Percentiles rank a stretch among this genome's conserved stretches.
Evolutionary conservation across 2,797 vertebrate genomes (phyloP).

Genomic region (Sardinella longiceps): DNA sequence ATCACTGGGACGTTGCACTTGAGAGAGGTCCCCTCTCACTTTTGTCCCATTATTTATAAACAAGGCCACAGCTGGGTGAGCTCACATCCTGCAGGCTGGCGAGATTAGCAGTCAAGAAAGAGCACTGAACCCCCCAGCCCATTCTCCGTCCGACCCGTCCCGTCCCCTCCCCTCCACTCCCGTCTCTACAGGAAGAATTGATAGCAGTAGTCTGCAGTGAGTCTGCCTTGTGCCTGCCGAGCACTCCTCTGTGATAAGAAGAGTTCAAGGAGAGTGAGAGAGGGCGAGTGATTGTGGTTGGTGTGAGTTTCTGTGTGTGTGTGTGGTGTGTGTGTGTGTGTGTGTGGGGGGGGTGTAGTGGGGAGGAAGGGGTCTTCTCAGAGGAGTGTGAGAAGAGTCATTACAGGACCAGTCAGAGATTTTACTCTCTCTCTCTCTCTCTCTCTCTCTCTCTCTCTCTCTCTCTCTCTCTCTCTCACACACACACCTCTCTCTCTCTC

Average conservation of each 20-base stretch:
- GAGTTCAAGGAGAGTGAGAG: not conserved
- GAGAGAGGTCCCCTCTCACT: conserved; percentile 30
- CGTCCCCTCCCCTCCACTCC: too few relatives aligned
- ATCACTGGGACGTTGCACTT: conserved; percentile 5
- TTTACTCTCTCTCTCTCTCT: not conserved
- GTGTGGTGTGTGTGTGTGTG: not conserved
- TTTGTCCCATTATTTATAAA: conserved; percentile 51
- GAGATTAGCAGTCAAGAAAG: conserved; percentile 39
- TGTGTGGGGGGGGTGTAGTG: not conserved
- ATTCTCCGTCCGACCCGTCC: not conserved
- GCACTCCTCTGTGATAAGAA: not conserved
- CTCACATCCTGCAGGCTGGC: conserved; percentile 50
- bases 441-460: too few relatives aligned
- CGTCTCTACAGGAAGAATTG: not conserved
- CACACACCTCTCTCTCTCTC: not conserved
- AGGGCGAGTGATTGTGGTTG: not conserved
- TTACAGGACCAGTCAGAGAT: not conserved
- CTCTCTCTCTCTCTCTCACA: too few relatives aligned
- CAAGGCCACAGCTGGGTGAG: conserved; percentile 46
- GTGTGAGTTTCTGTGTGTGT: not conserved
- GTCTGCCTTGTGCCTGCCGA: conserved; percentile 24
- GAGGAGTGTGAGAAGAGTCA: conserved; percentile 18
- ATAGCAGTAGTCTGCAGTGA: conserved; percentile 11
- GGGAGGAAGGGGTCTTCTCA: not conserved
- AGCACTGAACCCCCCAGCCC: conserved; percentile 21